These are phyloP conservation scores for Lepetodrilus schrolli DNA, from an alignment of 2,888 invertebrate species.

Conservation along the genomic window DNA sequence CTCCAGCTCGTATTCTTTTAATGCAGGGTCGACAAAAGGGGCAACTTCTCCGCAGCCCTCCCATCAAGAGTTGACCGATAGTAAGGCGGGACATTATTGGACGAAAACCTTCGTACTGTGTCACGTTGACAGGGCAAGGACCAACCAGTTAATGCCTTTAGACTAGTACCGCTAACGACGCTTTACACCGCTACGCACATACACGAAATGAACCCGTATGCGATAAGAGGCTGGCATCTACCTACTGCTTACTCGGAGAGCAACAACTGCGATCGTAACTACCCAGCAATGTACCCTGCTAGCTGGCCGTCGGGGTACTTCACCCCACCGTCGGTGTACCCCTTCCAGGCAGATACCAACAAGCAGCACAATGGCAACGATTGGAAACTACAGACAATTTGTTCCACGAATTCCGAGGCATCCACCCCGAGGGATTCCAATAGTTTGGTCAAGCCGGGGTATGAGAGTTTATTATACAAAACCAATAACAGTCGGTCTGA, in stretches of 20 bases:
- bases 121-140: slow-evolving; percentile 15
- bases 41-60: slow-evolving; percentile 10
- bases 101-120: neutral
- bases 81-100: slow-evolving; percentile 16
- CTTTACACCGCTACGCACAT: too few species aligned
- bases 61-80: slow-evolving; percentile 6
- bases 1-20: slow-evolving; percentile 13
- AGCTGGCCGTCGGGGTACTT: slow-evolving; percentile 67
- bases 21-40: slow-evolving; percentile 20
- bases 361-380: slow-evolving; percentile 58
- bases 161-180: neutral
- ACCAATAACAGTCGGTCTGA: slow-evolving; percentile 45
- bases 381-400: slow-evolving; percentile 64
- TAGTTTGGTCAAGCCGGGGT: slow-evolving; percentile 53
- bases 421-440: slow-evolving; percentile 46
- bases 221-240: slow-evolving; percentile 68
- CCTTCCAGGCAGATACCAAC: slow-evolving; percentile 56
- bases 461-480: slow-evolving; percentile 64
- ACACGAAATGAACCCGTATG: slow-evolving; percentile 64
- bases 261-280: slow-evolving; percentile 63
- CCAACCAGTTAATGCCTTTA: slow-evolving; percentile 19
- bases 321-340: slow-evolving; percentile 61
- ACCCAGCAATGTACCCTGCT: slow-evolving; percentile 62
- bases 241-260: slow-evolving; percentile 65
- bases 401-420: slow-evolving; percentile 52